Evolutionary conservation across 1,140 invertebrate species (phyloP).

Genomic region (Aricia agestis): DNA sequence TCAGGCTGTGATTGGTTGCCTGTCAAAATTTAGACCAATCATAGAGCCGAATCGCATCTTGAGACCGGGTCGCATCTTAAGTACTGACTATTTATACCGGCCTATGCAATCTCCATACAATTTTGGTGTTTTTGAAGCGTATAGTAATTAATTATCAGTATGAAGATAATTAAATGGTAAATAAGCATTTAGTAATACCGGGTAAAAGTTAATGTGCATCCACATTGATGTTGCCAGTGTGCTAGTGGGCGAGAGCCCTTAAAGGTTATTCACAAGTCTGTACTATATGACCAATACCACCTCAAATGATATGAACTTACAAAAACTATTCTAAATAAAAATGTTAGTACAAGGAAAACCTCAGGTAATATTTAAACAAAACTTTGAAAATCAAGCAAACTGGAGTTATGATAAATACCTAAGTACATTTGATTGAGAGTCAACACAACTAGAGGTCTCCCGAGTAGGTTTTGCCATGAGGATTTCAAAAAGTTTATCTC

Average conservation of each 20-base stretch:
- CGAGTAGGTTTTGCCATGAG: constrained; percentile 95
- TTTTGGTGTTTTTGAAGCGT: too few relatives aligned
- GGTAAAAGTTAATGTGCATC: too few relatives aligned
- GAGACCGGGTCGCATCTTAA: too few relatives aligned
- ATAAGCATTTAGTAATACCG: too few relatives aligned
- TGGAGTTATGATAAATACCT: constrained; percentile 81
- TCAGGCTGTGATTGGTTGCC: too few relatives aligned
- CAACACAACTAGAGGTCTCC: constrained; percentile 92
- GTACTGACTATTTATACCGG: too few relatives aligned
- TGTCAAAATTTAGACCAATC: too few relatives aligned
- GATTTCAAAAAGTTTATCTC: constrained; percentile 98
- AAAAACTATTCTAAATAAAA: background rate
- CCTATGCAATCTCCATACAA: too few relatives aligned
- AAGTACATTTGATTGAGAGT: constrained; percentile 92
- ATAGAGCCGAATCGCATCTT: too few relatives aligned
- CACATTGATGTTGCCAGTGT: background rate
- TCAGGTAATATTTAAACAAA: background rate
- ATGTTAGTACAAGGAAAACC: background rate
- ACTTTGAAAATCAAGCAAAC: constrained; percentile 34
- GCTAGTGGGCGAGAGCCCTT: background rate
- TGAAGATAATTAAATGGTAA: too few relatives aligned
- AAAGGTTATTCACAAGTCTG: background rate
- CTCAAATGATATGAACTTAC: background rate
- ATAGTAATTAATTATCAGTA: too few relatives aligned
- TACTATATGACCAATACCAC: background rate